Conservation (phyloP, 1,140 invertebrate genomes). For the Drosophila subpulchrella region DNA sequence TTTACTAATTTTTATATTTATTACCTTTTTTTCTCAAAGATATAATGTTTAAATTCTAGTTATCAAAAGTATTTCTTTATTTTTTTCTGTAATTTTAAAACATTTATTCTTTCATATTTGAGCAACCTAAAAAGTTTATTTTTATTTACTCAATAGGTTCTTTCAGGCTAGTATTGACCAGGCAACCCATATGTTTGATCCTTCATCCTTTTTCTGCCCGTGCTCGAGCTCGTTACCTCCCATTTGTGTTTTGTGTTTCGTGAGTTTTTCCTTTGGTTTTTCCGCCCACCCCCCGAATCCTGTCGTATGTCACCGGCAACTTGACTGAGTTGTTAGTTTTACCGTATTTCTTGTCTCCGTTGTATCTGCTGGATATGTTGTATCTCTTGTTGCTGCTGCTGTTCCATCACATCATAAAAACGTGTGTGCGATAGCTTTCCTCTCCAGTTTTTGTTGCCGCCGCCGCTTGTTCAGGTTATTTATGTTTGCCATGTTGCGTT, state of each 20-base stretch:
- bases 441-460: conserved; percentile 20
- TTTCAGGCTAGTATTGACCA: not conserved
- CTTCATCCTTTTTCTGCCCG: not conserved
- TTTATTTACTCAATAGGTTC: not conserved
- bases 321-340: conserved; percentile 81
- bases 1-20: no score
- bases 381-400: conserved; percentile 28
- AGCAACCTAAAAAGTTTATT: no score
- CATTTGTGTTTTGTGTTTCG: conserved; percentile 62
- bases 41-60: no score
- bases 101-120: not conserved
- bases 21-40: no score
- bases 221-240: conserved; percentile 36
- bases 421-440: conserved; percentile 37
- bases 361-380: conserved; percentile 10
- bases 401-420: conserved; percentile 72
- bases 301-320: conserved; percentile 76
- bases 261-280: conserved; percentile 38
- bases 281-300: conserved; percentile 39
- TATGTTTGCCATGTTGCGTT: conserved; percentile 83
- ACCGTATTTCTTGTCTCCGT: conserved; percentile 38
- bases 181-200: not conserved
- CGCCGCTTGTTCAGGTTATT: conserved; percentile 70
- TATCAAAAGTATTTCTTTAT: no score
- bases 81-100: no score